Evolutionary conservation across 2,797 vertebrate species (phyloP).

Genomic region (Esox masquinongy): DNA sequence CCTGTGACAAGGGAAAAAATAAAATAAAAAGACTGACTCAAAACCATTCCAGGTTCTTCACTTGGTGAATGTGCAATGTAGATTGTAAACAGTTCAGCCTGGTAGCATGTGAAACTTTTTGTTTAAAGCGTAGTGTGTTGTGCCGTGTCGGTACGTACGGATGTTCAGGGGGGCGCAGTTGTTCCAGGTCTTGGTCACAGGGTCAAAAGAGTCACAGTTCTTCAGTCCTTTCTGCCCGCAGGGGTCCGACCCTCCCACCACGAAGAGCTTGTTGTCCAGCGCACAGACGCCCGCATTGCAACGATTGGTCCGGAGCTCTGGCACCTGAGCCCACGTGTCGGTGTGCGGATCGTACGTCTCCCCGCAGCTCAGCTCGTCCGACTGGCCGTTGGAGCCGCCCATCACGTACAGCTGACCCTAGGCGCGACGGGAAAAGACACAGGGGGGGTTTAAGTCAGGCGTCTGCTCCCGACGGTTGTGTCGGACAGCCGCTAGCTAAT

Average conservation of each 20-base stretch:
- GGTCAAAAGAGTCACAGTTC: conserved; percentile 97
- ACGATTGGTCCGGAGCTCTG: conserved; percentile 94
- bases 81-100: no score
- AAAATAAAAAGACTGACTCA: background rate
- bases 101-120: no score
- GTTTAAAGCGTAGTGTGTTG: no score
- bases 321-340: conserved; percentile 91
- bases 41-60: background rate
- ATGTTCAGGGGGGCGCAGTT: conserved; percentile 94
- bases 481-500: background rate
- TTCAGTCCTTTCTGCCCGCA: conserved; percentile 98
- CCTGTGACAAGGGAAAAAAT: conserved; percentile 67
- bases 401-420: conserved; percentile 96
- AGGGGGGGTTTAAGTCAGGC: background rate
- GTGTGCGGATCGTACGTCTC: conserved; percentile 89
- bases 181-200: conserved; percentile 88
- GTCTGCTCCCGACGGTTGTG: background rate
- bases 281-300: conserved; percentile 98
- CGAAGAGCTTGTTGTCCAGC: conserved; percentile 90
- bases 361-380: conserved; percentile 94
- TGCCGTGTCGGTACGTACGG: conserved; percentile 74
- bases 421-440: background rate
- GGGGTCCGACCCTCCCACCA: conserved; percentile 96
- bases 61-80: background rate
- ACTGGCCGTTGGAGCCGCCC: conserved; percentile 96